Percentiles rank a stretch among this genome's conserved stretches.
Evolutionary conservation across 2,888 invertebrate genomes (phyloP).

Genomic region (Syrphus vitripennis): DNA sequence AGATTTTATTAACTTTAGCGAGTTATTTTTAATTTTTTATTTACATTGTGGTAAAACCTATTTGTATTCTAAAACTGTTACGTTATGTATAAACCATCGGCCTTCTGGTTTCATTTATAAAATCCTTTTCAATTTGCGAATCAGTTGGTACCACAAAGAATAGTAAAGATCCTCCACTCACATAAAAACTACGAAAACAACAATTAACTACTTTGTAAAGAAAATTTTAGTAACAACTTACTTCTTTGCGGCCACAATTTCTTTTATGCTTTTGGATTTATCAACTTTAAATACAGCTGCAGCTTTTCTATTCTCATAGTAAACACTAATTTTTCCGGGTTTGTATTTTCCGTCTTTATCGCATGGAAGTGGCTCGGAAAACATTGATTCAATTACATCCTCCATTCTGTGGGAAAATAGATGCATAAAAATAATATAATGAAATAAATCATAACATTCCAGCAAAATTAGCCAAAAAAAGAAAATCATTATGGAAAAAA

Average conservation of each 20-base stretch:
- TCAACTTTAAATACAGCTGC: conserved; percentile 84
- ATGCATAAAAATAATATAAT: not conserved
- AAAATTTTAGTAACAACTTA: conserved; percentile 54
- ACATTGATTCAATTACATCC: conserved; percentile 85
- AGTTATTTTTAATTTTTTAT: conserved; percentile 18
- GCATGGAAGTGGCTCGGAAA: conserved; percentile 87
- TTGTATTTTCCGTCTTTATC: conserved; percentile 86
- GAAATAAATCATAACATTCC: no score
- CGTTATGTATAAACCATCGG: conserved; percentile 74
- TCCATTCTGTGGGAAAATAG: conserved; percentile 81
- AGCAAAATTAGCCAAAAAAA: no score
- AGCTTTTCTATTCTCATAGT: conserved; percentile 87
- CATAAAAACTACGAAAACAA: conserved; percentile 75
- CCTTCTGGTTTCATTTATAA: conserved; percentile 76
- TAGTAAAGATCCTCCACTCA: conserved; percentile 78
- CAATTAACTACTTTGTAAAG: not conserved
- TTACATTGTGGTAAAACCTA: not conserved
- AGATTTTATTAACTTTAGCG: no score
- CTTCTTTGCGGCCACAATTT: conserved; percentile 83
- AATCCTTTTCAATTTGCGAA: conserved; percentile 77
- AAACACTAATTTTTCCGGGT: conserved; percentile 84
- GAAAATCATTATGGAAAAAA: no score
- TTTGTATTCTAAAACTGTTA: not conserved
- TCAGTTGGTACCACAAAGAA: conserved; percentile 79
- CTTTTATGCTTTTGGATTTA: conserved; percentile 82